Conservation (phyloP, 2,888 invertebrate genomes). For the Apamea sordens region DNA sequence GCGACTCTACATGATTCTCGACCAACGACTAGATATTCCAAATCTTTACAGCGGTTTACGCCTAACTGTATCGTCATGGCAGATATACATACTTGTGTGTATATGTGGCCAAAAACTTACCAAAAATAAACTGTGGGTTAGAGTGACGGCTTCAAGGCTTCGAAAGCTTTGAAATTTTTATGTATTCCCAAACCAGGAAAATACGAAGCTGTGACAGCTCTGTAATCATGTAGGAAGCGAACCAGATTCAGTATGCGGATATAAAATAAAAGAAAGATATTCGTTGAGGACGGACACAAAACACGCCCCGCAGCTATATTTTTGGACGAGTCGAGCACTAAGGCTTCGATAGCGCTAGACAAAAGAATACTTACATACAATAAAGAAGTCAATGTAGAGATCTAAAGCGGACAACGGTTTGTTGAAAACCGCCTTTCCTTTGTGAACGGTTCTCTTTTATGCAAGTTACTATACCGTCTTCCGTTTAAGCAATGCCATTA, state of each 20-base stretch:
- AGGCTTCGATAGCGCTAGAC: constrained; percentile 50
- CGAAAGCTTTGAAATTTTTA: constrained; percentile 37
- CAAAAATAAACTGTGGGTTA: not conserved
- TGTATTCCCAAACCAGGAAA: constrained; percentile 15
- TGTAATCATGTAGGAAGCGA: constrained; percentile 34
- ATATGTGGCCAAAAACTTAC: not conserved
- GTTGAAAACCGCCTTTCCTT: constrained; percentile 65
- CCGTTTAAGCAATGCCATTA: constrained; percentile 74
- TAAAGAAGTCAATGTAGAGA: constrained; percentile 69
- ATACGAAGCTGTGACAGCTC: constrained; percentile 26
- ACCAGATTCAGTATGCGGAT: constrained; percentile 35
- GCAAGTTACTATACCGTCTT: constrained; percentile 65
- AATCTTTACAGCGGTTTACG: not conserved
- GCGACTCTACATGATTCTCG: constrained; percentile 14
- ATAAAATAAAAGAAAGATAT: constrained; percentile 49
- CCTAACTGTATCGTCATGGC: not conserved
- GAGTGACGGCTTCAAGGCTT: constrained; percentile 8
- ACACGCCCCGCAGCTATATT: constrained; percentile 58
- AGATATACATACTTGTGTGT: not conserved
- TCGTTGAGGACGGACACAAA: constrained; percentile 35
- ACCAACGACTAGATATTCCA: constrained; percentile 10
- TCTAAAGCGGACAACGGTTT: constrained; percentile 68
- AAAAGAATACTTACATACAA: constrained; percentile 65
- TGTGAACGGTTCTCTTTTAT: constrained; percentile 68
- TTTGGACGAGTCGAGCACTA: constrained; percentile 44